A percentile compares a stretch with the other conserved stretches of the same genome.
Evolutionary conservation across 2,797 vertebrate genomes (phyloP).

Genomic region (Onychomys arenicola): DNA sequence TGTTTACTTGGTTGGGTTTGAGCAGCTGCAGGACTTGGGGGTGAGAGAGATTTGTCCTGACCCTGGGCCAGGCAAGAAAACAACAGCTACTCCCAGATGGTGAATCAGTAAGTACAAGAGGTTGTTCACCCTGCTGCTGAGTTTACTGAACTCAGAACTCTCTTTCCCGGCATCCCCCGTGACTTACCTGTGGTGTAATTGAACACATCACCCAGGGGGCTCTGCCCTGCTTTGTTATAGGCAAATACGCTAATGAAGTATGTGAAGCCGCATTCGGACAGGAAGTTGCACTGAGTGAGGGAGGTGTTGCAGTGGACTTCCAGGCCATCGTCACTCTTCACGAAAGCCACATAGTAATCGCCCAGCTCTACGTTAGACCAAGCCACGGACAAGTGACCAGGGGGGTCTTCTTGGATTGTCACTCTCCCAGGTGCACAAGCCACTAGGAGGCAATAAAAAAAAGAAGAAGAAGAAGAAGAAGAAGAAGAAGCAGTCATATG

Average conservation of each 20-base stretch:
- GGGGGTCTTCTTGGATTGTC: slow-evolving; percentile 85
- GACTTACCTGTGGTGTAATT: slow-evolving; percentile 93
- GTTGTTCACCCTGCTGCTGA: neutral
- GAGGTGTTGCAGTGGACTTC: slow-evolving; percentile 93
- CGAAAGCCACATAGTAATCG: slow-evolving; percentile 91
- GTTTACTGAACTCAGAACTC: neutral
- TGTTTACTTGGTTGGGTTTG: too few species aligned
- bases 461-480: too few species aligned
- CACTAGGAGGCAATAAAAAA: slow-evolving; percentile 86
- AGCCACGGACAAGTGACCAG: slow-evolving; percentile 90
- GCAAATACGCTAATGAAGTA: slow-evolving; percentile 94
- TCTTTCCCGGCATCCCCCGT: neutral
- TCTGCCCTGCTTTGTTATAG: slow-evolving; percentile 92
- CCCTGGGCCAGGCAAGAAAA: too few species aligned
- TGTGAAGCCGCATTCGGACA: slow-evolving; percentile 93
- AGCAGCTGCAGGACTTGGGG: too few species aligned
- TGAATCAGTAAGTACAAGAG: neutral
- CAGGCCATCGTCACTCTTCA: slow-evolving; percentile 91
- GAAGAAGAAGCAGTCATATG: neutral
- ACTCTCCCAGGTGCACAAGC: slow-evolving; percentile 92
- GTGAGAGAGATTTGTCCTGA: too few species aligned
- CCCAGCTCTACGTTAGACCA: slow-evolving; percentile 89
- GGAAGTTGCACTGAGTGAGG: slow-evolving; percentile 89
- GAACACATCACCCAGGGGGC: slow-evolving; percentile 89
- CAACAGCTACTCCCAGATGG: too few species aligned